phyloP scores from a whole-genome alignment of 2,797 vertebrate genomes.

The Simalia tracyae region DNA sequence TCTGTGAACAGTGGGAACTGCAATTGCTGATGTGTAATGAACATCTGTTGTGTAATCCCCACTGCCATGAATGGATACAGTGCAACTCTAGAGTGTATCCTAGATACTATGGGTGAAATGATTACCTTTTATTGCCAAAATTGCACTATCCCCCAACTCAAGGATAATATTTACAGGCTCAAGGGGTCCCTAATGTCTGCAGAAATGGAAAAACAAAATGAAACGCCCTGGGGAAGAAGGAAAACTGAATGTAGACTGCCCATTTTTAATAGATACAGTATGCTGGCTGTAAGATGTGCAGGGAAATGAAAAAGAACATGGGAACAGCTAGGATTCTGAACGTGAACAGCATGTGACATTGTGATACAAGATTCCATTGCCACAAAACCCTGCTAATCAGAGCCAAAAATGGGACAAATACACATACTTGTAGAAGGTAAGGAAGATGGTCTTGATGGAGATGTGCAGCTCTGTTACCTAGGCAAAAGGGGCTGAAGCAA shows the following conservation, averaged over 20 bases:
- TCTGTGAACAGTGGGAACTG: too few relatives aligned
- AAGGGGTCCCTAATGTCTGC: too few relatives aligned
- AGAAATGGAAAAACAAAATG: too few relatives aligned
- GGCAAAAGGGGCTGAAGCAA: background rate
- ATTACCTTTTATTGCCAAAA: too few relatives aligned
- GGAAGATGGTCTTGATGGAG: background rate
- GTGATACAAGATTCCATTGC: background rate
- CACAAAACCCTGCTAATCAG: background rate
- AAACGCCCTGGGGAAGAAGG: too few relatives aligned
- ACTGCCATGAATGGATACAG: too few relatives aligned
- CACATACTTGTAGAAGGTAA: background rate
- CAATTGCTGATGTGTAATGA: too few relatives aligned
- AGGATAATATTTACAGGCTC: too few relatives aligned
- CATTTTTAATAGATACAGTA: background rate
- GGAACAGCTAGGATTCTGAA: background rate
- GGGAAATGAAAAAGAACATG: background rate
- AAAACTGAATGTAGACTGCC: background rate
- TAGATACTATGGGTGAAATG: too few relatives aligned
- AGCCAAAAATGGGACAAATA: background rate
- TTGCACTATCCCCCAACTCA: too few relatives aligned
- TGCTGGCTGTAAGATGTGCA: background rate
- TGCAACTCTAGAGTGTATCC: too few relatives aligned
- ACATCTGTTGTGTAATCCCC: too few relatives aligned
- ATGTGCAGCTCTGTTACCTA: background rate
- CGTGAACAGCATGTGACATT: background rate